phyloP scores from a whole-genome alignment of 1,140 invertebrate species.

The Drosophila pruinosa region DNA sequence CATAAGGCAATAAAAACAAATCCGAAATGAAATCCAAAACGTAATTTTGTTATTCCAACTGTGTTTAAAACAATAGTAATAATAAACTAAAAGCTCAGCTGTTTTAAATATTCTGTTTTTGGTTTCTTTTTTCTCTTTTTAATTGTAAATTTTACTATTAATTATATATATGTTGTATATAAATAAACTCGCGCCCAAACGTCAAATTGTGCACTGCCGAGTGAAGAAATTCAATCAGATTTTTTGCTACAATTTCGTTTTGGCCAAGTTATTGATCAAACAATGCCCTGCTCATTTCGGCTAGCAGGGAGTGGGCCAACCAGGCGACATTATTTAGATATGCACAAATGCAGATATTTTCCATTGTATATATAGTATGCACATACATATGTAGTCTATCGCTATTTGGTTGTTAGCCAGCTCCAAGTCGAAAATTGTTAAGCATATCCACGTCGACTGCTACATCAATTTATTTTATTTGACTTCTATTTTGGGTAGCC shows the following conservation, averaged over 20 bases:
- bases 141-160: constrained; percentile 1
- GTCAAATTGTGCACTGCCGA: constrained; percentile 61
- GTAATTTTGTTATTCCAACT: constrained; percentile 56
- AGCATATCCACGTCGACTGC: constrained; percentile 23
- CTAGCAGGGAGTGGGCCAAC: background rate
- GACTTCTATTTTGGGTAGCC: constrained; percentile 65
- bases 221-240: constrained; percentile 43
- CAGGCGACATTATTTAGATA: constrained; percentile 49
- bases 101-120: constrained; percentile 18
- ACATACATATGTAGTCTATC: constrained; percentile 8
- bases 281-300: constrained; percentile 46
- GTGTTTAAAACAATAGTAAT: constrained; percentile 26
- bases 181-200: constrained; percentile 39
- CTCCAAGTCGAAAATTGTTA: constrained; percentile 35
- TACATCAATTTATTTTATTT: constrained; percentile 40
- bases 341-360: constrained; percentile 12
- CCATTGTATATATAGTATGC: constrained; percentile 7
- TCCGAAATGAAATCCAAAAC: constrained; percentile 21
- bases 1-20: constrained; percentile 13
- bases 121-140: background rate
- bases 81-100: constrained; percentile 21
- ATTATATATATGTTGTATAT: constrained; percentile 5
- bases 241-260: background rate
- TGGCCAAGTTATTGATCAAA: constrained; percentile 67
- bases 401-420: background rate